Evolutionary conservation across 2,888 invertebrate species (phyloP), one percentile per base, ranked within the genome.

Genomic region (Dexiosoma caninum): DNA sequence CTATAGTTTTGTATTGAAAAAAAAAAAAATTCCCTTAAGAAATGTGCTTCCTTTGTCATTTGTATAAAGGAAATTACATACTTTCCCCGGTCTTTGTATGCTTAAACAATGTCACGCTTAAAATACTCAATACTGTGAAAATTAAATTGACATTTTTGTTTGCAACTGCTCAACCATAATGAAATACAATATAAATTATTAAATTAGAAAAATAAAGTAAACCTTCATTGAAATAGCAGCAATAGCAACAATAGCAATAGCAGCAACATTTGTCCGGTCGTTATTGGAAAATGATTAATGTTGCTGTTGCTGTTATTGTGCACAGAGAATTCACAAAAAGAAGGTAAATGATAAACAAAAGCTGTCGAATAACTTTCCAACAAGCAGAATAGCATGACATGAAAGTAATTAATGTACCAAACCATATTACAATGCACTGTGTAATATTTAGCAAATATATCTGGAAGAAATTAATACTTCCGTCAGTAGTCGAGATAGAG

Each of bases 281-380:
- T 80, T 75, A 79, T 53, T 69, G 59, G 30, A n/a, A 66, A 53
- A 75, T 79, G 75, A 79, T 79, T 80, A 80, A 80, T 80, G 66
- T 51, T 79, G n/a, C 1, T 10, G 30, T n/a, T n/a, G n/a, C n/a
- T n/a, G n/a, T n/a, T n/a, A n/a, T 23, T 30, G 30, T 9, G 8
- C 10, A n/a, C 16, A 37, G 14, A 32, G 37, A 62, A 70, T 19
- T 32, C n/a, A n/a, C n/a, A n/a, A 59, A 71, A 49, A 64, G 21
- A 23, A 44, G 40, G 30, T 51, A 14, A 60, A 51, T 40, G 53
- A 72, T 27, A 46, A 32, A 72, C 14, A 62, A 23, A 53, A 9
- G n/a, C 35, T 44, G 27, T 51, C 67, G 37, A 62, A 55, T 78
- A 37, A 57, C 69, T 64, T 79, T 49, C 64, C 62, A 70, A 64